These are phyloP conservation scores for Drosophila novamexicana DNA, from an alignment of 1,140 invertebrate genomes.

Conservation along the genomic window DNA sequence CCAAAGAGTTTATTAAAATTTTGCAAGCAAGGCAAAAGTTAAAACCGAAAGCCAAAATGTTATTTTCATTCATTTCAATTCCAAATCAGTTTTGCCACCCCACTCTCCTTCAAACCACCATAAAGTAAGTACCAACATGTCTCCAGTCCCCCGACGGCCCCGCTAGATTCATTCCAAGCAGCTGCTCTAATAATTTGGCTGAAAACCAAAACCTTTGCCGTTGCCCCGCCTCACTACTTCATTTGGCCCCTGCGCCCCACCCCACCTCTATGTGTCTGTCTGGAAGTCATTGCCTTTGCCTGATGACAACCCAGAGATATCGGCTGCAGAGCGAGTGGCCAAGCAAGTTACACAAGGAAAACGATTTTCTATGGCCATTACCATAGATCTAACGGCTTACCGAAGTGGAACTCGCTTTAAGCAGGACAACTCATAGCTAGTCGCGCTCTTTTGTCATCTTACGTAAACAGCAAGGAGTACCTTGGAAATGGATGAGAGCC, in stretches of 20 bases:
- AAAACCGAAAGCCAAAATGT: constrained; percentile 31
- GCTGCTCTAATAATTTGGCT: constrained; percentile 68
- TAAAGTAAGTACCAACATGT: constrained; percentile 6
- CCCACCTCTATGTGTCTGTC: constrained; percentile 10
- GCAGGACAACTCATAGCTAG: constrained; percentile 16
- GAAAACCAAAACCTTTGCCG: constrained; percentile 56
- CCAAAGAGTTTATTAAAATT: constrained; percentile 65
- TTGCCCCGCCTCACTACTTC: too few relatives aligned
- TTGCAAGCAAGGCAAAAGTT: constrained; percentile 61
- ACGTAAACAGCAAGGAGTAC: constrained; percentile 60
- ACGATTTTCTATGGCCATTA: constrained; percentile 70
- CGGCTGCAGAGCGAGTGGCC: constrained; percentile 52
- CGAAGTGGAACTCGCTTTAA: constrained; percentile 23
- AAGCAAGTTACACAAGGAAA: constrained; percentile 55
- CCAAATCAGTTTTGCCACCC: constrained; percentile 49
- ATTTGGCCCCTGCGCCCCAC: neutral
- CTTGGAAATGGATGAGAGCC: neutral
- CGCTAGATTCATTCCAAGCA: constrained; percentile 19
- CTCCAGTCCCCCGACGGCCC: neutral
- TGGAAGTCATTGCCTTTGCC: constrained; percentile 65
- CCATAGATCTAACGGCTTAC: constrained; percentile 72
- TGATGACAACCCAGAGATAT: constrained; percentile 74
- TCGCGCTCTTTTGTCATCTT: constrained; percentile 64
- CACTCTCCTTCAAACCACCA: too few relatives aligned
- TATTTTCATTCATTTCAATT: constrained; percentile 70